Conservation (phyloP, 2,797 vertebrate genomes). For the Microctenopoma stevenorrisi region DNA sequence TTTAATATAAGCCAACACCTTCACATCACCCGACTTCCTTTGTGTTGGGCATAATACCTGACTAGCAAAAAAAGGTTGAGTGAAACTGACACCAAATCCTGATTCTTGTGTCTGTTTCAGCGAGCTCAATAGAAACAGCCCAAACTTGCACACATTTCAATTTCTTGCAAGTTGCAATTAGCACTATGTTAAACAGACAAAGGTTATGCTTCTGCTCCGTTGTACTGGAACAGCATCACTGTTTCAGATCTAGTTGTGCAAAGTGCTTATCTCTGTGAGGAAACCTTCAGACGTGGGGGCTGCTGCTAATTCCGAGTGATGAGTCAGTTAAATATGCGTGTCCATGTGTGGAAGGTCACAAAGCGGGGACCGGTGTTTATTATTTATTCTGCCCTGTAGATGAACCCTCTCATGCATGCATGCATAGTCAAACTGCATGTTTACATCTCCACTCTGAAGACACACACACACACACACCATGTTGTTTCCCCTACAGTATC, state of each 20-base stretch:
- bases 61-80: too few relatives aligned
- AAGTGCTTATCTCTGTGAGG: too few relatives aligned
- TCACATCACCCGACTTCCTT: background rate
- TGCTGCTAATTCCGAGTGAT: conserved; percentile 21
- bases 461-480: background rate
- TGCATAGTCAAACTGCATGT: conserved; percentile 51
- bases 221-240: too few relatives aligned
- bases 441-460: conserved; percentile 43
- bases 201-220: too few relatives aligned
- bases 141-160: too few relatives aligned
- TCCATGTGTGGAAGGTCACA: conserved; percentile 38
- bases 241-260: too few relatives aligned
- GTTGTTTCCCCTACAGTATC: background rate
- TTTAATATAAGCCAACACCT: background rate
- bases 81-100: too few relatives aligned
- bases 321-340: conserved; percentile 45
- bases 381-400: conserved; percentile 58
- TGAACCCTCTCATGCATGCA: conserved; percentile 46
- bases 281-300: background rate
- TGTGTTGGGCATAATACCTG: too few relatives aligned
- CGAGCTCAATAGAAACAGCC: too few relatives aligned
- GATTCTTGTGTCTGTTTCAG: too few relatives aligned
- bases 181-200: too few relatives aligned
- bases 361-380: conserved; percentile 37
- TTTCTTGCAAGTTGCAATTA: too few relatives aligned